Conservation (phyloP, 2,113 vertebrate genomes). For the Burhinus bistriatus region DNA sequence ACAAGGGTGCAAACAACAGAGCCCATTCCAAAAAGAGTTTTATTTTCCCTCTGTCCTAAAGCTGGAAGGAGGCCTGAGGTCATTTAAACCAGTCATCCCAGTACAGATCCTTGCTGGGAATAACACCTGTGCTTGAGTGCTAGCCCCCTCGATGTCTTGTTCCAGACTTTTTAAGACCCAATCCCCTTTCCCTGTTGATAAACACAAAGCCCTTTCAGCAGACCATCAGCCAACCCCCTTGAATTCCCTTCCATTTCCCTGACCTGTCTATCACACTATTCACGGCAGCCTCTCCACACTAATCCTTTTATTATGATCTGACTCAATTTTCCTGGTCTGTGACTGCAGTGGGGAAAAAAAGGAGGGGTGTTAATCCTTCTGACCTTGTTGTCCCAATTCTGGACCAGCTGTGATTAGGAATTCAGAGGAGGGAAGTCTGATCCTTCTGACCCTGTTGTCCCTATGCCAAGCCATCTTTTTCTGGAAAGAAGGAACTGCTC, state of each 20-base stretch:
- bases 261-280: conserved; percentile 27
- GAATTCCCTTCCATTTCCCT: conserved; percentile 23
- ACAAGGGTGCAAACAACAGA: neutral
- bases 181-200: neutral
- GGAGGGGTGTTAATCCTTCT: conserved; percentile 15
- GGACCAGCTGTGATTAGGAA: conserved; percentile 26
- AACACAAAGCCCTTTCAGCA: neutral
- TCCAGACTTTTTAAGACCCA: neutral
- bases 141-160: neutral
- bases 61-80: neutral
- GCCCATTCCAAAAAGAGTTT: neutral
- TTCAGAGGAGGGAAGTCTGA: neutral
- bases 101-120: neutral
- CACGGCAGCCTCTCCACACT: neutral
- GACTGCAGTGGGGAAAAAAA: neutral
- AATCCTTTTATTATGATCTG: conserved; percentile 62
- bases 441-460: neutral
- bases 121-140: neutral
- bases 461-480: neutral
- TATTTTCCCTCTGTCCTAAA: neutral
- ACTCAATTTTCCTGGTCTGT: conserved; percentile 39
- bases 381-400: conserved; percentile 47
- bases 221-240: neutral
- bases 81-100: neutral
- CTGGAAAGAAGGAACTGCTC: neutral